phyloP scores from a whole-genome alignment of 2,797 vertebrate genomes.

The Podargus strigoides region DNA sequence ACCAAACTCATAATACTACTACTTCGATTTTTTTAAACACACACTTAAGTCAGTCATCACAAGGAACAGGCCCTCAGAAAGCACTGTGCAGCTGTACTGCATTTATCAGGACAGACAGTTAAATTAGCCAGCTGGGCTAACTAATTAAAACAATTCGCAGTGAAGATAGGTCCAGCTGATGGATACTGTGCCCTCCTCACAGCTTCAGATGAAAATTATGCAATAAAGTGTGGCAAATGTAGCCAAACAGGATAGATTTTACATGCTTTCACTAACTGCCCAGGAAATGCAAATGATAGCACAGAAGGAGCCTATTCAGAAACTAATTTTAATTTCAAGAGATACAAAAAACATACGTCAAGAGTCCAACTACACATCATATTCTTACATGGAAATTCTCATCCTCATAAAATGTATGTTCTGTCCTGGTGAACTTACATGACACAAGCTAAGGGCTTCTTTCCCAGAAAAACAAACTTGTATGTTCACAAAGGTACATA shows the following conservation, averaged over 20 bases:
- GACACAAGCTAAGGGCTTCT: background rate
- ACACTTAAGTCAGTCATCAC: background rate
- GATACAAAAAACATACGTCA: fast-evolving
- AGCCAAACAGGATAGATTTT: background rate
- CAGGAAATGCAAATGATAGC: background rate
- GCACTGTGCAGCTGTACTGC: background rate
- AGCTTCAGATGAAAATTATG: background rate
- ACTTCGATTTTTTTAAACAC: background rate
- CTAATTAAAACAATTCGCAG: background rate
- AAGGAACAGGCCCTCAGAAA: background rate
- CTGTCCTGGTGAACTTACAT: background rate
- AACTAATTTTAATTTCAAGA: background rate
- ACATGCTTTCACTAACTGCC: background rate
- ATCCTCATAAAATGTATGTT: fast-evolving
- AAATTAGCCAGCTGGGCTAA: background rate
- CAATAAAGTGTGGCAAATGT: background rate
- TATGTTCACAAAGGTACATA: background rate
- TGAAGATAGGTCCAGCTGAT: background rate
- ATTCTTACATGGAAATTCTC: background rate
- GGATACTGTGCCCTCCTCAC: background rate
- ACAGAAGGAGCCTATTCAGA: background rate
- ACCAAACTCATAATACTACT: background rate
- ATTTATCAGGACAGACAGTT: background rate
- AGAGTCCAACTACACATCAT: fast-evolving
- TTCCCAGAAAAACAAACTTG: background rate